phyloP scores from a whole-genome alignment of 1,140 invertebrate genomes.

The Penaeus vannamei region DNA sequence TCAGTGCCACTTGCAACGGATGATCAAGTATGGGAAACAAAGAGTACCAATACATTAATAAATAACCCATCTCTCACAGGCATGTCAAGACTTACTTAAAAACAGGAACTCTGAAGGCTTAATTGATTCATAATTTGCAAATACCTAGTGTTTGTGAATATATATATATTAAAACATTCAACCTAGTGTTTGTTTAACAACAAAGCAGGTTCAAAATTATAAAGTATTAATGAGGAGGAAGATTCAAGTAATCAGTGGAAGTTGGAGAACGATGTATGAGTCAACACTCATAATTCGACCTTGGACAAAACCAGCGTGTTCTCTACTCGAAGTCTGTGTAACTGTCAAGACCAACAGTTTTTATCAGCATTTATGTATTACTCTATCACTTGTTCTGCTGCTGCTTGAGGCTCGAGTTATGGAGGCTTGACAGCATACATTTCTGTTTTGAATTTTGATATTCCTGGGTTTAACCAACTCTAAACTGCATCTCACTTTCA shows the following conservation, averaged over 20 bases:
- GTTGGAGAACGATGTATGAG: conserved; percentile 6
- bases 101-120: conserved; percentile 51
- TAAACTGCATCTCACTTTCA: conserved; percentile 39
- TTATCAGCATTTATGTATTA: no score
- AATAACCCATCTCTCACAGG: conserved; percentile 29
- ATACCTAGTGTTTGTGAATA: conserved; percentile 28
- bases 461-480: conserved; percentile 17
- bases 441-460: conserved; percentile 21
- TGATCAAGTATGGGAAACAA: no score
- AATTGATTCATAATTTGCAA: conserved; percentile 31
- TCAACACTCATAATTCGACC: background rate
- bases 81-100: conserved; percentile 25
- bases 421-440: conserved; percentile 40
- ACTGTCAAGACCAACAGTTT: no score
- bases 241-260: conserved; percentile 33
- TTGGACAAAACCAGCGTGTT: no score
- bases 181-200: conserved; percentile 47
- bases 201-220: conserved; percentile 46
- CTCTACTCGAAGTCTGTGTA: no score
- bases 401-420: conserved; percentile 29
- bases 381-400: background rate
- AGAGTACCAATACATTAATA: background rate
- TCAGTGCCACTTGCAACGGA: no score
- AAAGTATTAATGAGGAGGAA: conserved; percentile 41
- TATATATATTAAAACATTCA: no score